Conservation (phyloP, 2,113 vertebrate genomes). For the Nothocercus julius region DNA sequence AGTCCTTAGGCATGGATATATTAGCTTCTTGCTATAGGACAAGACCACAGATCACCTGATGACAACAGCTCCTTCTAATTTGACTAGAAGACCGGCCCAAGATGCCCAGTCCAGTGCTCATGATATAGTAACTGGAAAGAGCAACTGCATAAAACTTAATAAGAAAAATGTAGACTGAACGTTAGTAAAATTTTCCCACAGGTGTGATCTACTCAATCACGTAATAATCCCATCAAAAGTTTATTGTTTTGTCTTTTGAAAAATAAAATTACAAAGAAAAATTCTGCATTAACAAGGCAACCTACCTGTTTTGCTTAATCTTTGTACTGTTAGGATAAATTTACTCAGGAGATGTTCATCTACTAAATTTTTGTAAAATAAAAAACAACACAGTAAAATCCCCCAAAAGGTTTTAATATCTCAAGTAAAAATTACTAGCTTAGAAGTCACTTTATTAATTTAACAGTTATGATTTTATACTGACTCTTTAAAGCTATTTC, state of each 20-base stretch:
- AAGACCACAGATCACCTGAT: neutral
- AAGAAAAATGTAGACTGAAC: neutral
- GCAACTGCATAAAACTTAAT: neutral
- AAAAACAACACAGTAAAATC: neutral
- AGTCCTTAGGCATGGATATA: neutral
- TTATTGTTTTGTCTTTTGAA: neutral
- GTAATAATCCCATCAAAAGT: fast-evolving
- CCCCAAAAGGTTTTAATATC: neutral
- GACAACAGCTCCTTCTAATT: neutral
- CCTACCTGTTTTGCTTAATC: neutral
- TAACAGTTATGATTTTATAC: neutral
- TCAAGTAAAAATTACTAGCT: neutral
- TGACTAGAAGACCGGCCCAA: neutral
- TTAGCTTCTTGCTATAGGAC: neutral
- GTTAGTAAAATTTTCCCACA: neutral
- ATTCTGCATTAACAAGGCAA: neutral
- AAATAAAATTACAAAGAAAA: neutral
- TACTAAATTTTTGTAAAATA: neutral
- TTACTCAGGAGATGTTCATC: neutral
- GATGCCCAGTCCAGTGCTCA: neutral
- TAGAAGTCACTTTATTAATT: neutral
- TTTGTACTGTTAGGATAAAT: neutral
- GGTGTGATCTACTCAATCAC: neutral
- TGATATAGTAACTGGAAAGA: neutral
- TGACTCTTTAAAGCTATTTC: neutral